These are phyloP conservation scores for Lycopodina hypogea DNA, from an alignment of 37 sponge, comb jelly and placozoan genomes.

Conservation along the genomic window DNA sequence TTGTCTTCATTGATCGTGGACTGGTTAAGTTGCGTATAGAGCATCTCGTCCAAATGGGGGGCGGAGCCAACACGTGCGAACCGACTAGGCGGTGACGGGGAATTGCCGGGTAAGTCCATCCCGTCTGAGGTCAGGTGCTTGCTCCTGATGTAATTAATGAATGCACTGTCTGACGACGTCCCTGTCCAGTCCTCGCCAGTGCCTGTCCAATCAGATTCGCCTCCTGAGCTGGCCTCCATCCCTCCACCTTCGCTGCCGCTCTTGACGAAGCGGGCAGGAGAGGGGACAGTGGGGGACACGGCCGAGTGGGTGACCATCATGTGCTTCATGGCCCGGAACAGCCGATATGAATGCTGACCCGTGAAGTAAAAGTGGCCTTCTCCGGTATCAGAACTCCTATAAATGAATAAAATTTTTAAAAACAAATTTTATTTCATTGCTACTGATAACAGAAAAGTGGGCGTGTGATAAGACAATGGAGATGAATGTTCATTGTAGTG, in stretches of 20 bases:
- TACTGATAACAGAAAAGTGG: too few species aligned
- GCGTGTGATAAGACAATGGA: too few species aligned
- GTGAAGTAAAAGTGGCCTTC: slow-evolving; percentile 71
- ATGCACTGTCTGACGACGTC: slow-evolving; percentile 19
- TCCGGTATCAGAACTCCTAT: slow-evolving; percentile 58
- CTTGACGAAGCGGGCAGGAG: neutral
- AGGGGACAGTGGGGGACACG: neutral
- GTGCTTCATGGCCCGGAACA: slow-evolving; percentile 49
- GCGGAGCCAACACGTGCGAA: neutral
- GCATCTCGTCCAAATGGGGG: too few species aligned
- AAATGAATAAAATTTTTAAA: neutral
- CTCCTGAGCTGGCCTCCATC: neutral
- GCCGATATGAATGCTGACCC: slow-evolving; percentile 29
- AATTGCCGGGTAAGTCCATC: neutral
- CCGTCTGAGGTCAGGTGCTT: neutral
- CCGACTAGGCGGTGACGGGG: neutral
- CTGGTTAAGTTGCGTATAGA: slow-evolving; percentile 9
- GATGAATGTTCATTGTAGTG: too few species aligned
- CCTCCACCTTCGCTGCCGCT: neutral
- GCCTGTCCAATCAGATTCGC: slow-evolving; percentile 26
- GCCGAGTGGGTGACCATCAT: slow-evolving; percentile 20
- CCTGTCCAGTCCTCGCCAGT: slow-evolving; percentile 32
- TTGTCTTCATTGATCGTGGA: slow-evolving; percentile 12
- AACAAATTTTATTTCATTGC: too few species aligned
- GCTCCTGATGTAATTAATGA: slow-evolving; percentile 8